Percentiles rank a stretch among this genome's conserved stretches.
These are phyloP conservation scores for Ophiothrix spiculata DNA, from an alignment of 35 echinoderm and acorn worm genomes.

Conservation along the genomic window DNA sequence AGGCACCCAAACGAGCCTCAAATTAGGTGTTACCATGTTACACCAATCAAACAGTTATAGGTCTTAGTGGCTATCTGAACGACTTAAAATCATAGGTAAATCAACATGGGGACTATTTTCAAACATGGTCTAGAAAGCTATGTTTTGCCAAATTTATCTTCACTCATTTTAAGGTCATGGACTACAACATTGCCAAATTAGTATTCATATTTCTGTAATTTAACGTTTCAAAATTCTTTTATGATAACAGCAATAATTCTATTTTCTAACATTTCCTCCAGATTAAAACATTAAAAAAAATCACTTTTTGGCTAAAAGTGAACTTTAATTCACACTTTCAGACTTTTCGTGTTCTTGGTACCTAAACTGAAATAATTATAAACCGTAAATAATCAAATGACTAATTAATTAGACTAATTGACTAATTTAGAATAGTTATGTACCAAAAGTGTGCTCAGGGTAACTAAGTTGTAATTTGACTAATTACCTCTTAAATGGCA, in stretches of 20 bases:
- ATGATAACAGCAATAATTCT: background rate
- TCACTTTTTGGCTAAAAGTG: background rate
- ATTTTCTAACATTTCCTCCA: background rate
- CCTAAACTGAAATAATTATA: background rate
- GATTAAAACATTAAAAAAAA: background rate
- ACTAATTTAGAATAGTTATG: too few species aligned
- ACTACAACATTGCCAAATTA: background rate
- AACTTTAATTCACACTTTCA: background rate
- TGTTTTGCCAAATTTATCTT: too few species aligned
- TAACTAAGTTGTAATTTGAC: background rate
- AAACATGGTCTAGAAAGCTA: too few species aligned
- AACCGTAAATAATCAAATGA: too few species aligned
- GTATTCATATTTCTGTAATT: background rate
- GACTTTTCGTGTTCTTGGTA: background rate
- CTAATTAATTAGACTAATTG: too few species aligned
- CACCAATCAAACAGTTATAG: too few species aligned
- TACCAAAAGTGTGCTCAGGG: background rate
- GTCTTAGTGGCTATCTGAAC: too few species aligned
- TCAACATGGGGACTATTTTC: too few species aligned
- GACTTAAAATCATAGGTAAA: too few species aligned
- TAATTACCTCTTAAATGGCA: background rate
- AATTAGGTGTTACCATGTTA: too few species aligned
- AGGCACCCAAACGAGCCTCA: too few species aligned
- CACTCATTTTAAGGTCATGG: too few species aligned
- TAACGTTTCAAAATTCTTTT: background rate